A percentile compares a stretch with the other conserved stretches of the same genome.
These are phyloP conservation scores for Sussaba pulchella DNA, from an alignment of 2,888 invertebrate species.

Conservation along the genomic window DNA sequence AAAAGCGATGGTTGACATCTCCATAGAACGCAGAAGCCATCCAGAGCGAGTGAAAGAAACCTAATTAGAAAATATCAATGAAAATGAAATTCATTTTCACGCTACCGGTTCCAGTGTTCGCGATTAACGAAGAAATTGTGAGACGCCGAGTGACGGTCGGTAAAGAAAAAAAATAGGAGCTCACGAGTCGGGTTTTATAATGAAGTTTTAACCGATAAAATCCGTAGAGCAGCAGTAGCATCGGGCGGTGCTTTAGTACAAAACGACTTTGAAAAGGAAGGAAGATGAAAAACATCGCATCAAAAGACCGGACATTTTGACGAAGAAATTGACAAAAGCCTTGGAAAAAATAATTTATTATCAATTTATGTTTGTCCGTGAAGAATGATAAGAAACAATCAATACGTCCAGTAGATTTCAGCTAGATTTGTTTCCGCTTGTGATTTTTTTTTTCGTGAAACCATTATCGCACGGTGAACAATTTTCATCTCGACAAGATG, in stretches of 20 bases:
- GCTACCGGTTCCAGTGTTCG: slow-evolving; percentile 14
- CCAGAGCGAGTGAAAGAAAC: slow-evolving; percentile 33
- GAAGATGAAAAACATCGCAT: neutral
- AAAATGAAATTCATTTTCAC: slow-evolving; percentile 40
- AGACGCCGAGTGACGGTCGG: neutral
- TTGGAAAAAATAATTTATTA: slow-evolving; percentile 9
- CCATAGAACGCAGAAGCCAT: neutral
- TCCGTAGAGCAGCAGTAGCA: neutral
- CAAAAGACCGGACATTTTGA: neutral
- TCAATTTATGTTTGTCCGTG: neutral
- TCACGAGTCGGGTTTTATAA: neutral
- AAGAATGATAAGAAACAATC: neutral
- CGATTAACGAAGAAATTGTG: neutral
- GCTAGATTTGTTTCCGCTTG: too few species aligned
- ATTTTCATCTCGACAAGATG: too few species aligned
- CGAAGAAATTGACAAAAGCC: neutral
- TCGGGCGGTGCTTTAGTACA: neutral
- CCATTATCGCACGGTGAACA: too few species aligned
- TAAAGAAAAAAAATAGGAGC: neutral
- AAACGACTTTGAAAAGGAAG: neutral
- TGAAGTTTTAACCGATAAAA: slow-evolving; percentile 24
- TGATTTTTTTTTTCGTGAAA: too few species aligned
- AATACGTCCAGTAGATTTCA: too few species aligned
- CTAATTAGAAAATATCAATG: slow-evolving; percentile 54
- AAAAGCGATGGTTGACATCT: too few species aligned